Conservation (phyloP, 2,888 invertebrate species). For the Acanthosepion lycidas region DNA sequence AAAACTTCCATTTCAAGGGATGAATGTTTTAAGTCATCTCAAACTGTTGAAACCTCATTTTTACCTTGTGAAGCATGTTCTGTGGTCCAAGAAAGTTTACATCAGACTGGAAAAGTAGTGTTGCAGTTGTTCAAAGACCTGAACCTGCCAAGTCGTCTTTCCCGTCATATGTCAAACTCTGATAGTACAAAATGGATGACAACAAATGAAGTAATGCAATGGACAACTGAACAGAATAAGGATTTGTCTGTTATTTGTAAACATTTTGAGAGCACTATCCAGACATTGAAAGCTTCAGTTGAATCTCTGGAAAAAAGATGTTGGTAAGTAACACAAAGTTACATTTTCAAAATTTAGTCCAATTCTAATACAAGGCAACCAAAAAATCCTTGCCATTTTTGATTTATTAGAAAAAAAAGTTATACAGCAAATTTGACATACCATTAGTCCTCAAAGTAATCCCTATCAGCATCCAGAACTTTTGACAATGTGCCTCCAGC, state of each 20-base stretch:
- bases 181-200: constrained; percentile 67
- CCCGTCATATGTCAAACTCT: constrained; percentile 59
- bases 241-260: constrained; percentile 70
- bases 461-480: no score
- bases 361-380: neutral
- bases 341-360: neutral
- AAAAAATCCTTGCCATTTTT: no score
- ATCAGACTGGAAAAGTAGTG: constrained; percentile 67
- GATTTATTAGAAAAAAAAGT: no score
- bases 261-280: constrained; percentile 62
- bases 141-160: constrained; percentile 63
- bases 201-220: constrained; percentile 69
- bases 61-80: constrained; percentile 74
- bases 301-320: constrained; percentile 61
- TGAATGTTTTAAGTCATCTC: constrained; percentile 71
- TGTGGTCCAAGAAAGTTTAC: constrained; percentile 70
- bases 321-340: neutral
- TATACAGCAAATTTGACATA: no score
- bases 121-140: constrained; percentile 69
- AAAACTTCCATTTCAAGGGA: constrained; percentile 62
- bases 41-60: constrained; percentile 74
- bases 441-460: no score
- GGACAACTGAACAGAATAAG: constrained; percentile 72
- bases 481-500: no score
- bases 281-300: constrained; percentile 67